A percentile compares a stretch with the other conserved stretches of the same genome.
These are phyloP conservation scores for Poliocrania exsul DNA, from an alignment of 2,797 vertebrate genomes.

Conservation along the genomic window DNA sequence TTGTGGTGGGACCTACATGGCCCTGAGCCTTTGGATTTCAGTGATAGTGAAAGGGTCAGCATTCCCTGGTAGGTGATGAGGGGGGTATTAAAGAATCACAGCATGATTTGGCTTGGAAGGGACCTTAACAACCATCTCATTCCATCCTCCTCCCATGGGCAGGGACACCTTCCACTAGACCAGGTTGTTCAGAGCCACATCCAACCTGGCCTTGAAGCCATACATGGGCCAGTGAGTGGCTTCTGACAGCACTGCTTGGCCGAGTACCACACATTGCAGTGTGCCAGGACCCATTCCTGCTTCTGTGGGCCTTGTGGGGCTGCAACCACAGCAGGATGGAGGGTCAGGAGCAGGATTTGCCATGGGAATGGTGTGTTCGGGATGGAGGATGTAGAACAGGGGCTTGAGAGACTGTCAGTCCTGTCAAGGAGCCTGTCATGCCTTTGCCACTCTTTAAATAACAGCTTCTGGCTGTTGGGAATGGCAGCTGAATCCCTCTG, in stretches of 20 bases:
- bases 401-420: not conserved
- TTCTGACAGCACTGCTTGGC: not conserved
- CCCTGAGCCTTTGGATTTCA: not conserved
- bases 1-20: accelerated
- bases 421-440: accelerated
- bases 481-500: not conserved
- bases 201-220: accelerated
- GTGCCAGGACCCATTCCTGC: not conserved
- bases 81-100: not conserved
- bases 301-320: accelerated
- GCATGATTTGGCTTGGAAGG: not conserved
- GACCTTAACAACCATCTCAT: accelerated
- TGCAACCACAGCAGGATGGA: not conserved
- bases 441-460: not conserved
- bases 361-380: accelerated
- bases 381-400: accelerated
- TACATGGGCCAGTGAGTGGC: accelerated
- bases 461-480: not conserved
- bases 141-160: not conserved
- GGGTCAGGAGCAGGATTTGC: not conserved
- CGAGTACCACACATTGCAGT: accelerated
- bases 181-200: not conserved
- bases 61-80: not conserved
- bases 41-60: not conserved
- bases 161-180: not conserved